Conservation (phyloP, 2,888 invertebrate species). For the Helleia helle region DNA sequence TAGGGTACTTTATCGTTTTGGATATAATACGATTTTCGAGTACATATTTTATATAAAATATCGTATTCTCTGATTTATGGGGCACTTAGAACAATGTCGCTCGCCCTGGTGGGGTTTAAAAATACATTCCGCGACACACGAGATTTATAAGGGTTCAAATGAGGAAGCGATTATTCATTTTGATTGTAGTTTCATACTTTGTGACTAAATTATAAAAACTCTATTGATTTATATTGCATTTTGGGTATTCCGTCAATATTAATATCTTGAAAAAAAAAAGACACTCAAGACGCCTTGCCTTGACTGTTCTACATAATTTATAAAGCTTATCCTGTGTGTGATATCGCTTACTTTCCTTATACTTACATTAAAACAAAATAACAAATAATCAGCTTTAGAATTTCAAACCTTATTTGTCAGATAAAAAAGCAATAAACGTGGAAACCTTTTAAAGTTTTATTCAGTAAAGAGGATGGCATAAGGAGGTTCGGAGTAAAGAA, state of each 20-base stretch:
- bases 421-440: too few species aligned
- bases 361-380: too few species aligned
- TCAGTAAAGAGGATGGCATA: slow-evolving; percentile 7
- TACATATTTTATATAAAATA: slow-evolving; percentile 25
- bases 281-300: too few species aligned
- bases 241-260: too few species aligned
- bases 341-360: too few species aligned
- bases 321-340: too few species aligned
- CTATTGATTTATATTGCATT: too few species aligned
- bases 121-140: slow-evolving; percentile 17
- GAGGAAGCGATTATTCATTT: slow-evolving; percentile 10
- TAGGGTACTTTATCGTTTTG: slow-evolving; percentile 4
- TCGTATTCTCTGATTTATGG: slow-evolving; percentile 42
- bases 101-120: slow-evolving; percentile 41
- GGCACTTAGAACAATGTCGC: slow-evolving; percentile 44
- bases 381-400: too few species aligned
- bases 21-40: slow-evolving; percentile 9
- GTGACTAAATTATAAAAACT: background rate
- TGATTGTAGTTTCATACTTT: slow-evolving; percentile 1
- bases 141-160: slow-evolving; percentile 10
- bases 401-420: too few species aligned
- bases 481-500: slow-evolving; percentile 43
- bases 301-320: too few species aligned
- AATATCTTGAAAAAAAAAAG: too few species aligned
- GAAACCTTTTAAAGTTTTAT: background rate